These are phyloP conservation scores for Hyles lineata DNA, from an alignment of 2,888 invertebrate species.

Conservation along the genomic window DNA sequence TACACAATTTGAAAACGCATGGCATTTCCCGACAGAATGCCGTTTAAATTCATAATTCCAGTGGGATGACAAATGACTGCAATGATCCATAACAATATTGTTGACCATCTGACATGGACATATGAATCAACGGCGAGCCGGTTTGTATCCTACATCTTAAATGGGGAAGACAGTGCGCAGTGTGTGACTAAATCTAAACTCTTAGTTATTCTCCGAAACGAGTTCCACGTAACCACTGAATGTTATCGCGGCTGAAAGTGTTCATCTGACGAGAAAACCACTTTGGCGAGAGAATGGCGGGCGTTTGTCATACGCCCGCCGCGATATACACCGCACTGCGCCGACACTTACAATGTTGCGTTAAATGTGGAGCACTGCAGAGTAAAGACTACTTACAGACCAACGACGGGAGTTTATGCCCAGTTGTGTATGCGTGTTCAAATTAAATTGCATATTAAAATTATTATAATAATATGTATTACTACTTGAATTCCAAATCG, in stretches of 20 bases:
- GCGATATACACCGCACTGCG: conserved; percentile 7
- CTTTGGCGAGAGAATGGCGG: conserved; percentile 28
- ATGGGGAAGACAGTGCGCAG: conserved; percentile 20
- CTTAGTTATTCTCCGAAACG: conserved; percentile 26
- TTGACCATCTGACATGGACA: conserved; percentile 18
- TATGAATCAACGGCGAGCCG: conserved; percentile 19
- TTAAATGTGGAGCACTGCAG: conserved; percentile 34
- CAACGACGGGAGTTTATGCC: neutral
- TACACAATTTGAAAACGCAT: neutral
- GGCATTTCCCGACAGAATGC: neutral
- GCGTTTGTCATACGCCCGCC: conserved; percentile 30
- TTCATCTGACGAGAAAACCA: conserved; percentile 33
- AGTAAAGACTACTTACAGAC: neutral
- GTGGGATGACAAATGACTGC: conserved; percentile 9
- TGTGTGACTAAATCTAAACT: conserved; percentile 27
- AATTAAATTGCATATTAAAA: neutral
- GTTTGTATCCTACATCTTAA: conserved; percentile 20
- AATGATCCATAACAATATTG: conserved; percentile 24
- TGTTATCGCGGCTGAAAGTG: conserved; percentile 31
- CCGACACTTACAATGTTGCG: conserved; percentile 28
- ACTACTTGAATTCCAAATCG: too few relatives aligned
- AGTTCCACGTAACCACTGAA: conserved; percentile 29
- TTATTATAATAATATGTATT: too few relatives aligned
- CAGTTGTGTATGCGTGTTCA: neutral
- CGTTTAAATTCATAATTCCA: conserved; percentile 1